These are phyloP conservation scores for Strigamia crassipes DNA, from an alignment of 2,888 invertebrate genomes.

Conservation along the genomic window DNA sequence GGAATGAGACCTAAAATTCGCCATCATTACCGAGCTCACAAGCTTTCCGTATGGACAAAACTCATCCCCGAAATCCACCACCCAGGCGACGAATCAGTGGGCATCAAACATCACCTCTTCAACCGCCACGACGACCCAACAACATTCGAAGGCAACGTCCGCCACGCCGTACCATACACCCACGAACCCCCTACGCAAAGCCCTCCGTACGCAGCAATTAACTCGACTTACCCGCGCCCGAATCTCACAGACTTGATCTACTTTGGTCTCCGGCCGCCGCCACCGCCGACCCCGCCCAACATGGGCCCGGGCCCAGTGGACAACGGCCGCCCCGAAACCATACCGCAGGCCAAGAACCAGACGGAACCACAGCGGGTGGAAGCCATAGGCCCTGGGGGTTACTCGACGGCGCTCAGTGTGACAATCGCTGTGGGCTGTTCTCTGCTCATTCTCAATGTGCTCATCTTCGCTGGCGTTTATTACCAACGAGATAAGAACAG, in stretches of 20 bases:
- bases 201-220: neutral
- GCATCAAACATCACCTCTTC: constrained; percentile 80
- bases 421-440: constrained; percentile 95
- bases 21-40: constrained; percentile 92
- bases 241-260: constrained; percentile 23
- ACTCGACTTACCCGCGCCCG: neutral
- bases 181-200: neutral
- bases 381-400: constrained; percentile 56
- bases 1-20: constrained; percentile 88
- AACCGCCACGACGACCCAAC: constrained; percentile 81
- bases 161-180: constrained; percentile 59
- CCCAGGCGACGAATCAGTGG: constrained; percentile 70
- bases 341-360: constrained; percentile 31
- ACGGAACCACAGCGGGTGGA: constrained; percentile 46
- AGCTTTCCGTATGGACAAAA: constrained; percentile 92
- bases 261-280: neutral
- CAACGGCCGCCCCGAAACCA: neutral
- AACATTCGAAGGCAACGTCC: constrained; percentile 84
- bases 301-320: neutral
- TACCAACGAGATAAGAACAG: constrained; percentile 68
- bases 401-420: constrained; percentile 86
- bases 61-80: constrained; percentile 80
- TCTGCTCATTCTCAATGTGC: constrained; percentile 83
- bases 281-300: neutral
- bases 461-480: constrained; percentile 93